Evolutionary conservation across 2,113 vertebrate genomes (phyloP).

Genomic region (Pedetes capensis): DNA sequence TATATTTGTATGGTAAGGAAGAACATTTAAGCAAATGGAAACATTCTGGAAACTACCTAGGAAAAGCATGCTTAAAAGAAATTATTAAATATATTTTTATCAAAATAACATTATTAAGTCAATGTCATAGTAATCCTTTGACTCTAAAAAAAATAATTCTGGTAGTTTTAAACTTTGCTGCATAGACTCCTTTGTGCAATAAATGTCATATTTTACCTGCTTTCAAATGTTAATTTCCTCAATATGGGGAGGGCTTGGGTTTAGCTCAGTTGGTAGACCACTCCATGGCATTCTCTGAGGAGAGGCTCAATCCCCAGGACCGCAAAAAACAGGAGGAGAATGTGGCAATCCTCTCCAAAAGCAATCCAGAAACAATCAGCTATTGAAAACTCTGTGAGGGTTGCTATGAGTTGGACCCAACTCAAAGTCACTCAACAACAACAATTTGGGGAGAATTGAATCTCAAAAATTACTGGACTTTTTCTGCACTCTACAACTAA

Average conservation of each 20-base stretch:
- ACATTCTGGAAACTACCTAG: constrained; percentile 10
- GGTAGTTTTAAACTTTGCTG: background rate
- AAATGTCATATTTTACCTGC: background rate
- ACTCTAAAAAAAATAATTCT: background rate
- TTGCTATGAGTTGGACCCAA: too few species aligned
- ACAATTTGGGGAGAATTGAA: too few species aligned
- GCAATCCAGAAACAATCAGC: too few species aligned
- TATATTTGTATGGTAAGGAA: background rate
- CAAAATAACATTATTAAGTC: constrained; percentile 22
- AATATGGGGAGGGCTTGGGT: background rate
- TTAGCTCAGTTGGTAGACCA: too few species aligned
- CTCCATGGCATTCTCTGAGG: too few species aligned
- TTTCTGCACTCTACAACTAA: background rate
- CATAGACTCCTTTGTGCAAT: background rate
- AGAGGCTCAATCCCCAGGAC: too few species aligned
- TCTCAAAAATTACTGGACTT: background rate
- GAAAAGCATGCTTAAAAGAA: background rate
- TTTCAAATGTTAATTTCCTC: background rate
- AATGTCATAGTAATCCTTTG: background rate
- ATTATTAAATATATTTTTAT: background rate
- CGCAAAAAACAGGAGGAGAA: too few species aligned
- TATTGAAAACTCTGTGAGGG: too few species aligned
- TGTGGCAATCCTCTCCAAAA: too few species aligned
- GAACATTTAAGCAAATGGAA: constrained; percentile 19
- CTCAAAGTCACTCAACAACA: too few species aligned